phyloP scores from a whole-genome alignment of 2,888 invertebrate genomes.

The Oscheius onirici region DNA sequence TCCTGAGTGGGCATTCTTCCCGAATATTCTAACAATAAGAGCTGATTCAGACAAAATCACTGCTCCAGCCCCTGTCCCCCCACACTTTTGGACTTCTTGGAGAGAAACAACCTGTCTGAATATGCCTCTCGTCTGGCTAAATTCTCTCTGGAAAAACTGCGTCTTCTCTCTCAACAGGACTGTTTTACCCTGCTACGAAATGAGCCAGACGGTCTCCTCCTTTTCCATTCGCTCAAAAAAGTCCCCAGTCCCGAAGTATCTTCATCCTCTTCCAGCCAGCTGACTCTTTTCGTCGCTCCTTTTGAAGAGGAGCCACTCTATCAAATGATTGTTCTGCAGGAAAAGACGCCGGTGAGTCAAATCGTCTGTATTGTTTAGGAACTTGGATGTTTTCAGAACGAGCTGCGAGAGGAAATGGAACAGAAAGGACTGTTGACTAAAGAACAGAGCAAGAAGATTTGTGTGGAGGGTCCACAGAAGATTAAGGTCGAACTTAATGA shows the following conservation, averaged over 20 bases:
- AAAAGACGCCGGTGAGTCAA: conserved; percentile 21
- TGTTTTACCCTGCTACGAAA: not conserved
- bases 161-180: not conserved
- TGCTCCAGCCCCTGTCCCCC: not conserved
- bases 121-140: not conserved
- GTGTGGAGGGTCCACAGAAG: conserved; percentile 21
- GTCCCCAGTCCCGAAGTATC: not conserved
- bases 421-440: not conserved
- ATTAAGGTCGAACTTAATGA: conserved; percentile 28
- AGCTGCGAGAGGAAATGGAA: conserved; percentile 16
- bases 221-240: conserved; percentile 8
- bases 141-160: conserved; percentile 7
- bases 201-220: conserved; percentile 14
- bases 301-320: conserved; percentile 24
- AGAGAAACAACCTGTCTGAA: conserved; percentile 8
- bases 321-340: conserved; percentile 24
- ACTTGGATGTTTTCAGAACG: not conserved
- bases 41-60: no score
- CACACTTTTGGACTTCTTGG: not conserved
- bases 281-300: conserved; percentile 6
- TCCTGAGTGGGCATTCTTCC: not conserved
- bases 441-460: not conserved
- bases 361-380: not conserved
- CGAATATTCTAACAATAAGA: no score
- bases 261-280: not conserved